These are phyloP conservation scores for Monochamus saltuarius DNA, from an alignment of 1,140 invertebrate species.

Conservation along the genomic window DNA sequence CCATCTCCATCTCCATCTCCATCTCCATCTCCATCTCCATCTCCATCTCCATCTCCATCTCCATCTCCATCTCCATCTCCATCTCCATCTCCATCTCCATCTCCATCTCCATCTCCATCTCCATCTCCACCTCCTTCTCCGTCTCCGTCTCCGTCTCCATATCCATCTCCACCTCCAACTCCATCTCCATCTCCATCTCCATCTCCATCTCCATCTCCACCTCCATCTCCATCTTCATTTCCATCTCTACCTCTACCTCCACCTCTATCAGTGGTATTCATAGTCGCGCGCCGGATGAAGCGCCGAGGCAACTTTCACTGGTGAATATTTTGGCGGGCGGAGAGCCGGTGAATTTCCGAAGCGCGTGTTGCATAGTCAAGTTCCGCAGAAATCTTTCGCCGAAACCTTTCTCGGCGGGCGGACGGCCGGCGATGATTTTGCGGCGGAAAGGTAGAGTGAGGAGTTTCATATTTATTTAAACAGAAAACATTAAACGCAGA, in stretches of 20 bases:
- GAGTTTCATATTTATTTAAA: too few species aligned
- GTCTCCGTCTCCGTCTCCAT: neutral
- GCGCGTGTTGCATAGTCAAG: too few species aligned
- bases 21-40: neutral
- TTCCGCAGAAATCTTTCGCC: too few species aligned
- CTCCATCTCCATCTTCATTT: neutral
- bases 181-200: neutral
- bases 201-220: neutral
- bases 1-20: neutral
- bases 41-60: neutral
- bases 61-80: neutral
- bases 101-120: neutral
- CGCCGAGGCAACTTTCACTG: too few species aligned
- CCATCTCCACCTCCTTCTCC: neutral
- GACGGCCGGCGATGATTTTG: too few species aligned
- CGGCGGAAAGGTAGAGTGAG: too few species aligned
- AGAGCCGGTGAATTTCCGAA: too few species aligned
- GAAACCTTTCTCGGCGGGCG: too few species aligned
- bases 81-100: neutral
- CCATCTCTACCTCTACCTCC: neutral
- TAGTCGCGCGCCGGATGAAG: too few species aligned
- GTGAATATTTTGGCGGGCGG: too few species aligned
- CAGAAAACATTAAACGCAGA: too few species aligned
- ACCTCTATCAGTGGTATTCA: too few species aligned
- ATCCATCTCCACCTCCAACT: neutral